Evolutionary conservation across 92 coral and sea anemone genomes (phyloP).

Genomic region (Muricea muricata): DNA sequence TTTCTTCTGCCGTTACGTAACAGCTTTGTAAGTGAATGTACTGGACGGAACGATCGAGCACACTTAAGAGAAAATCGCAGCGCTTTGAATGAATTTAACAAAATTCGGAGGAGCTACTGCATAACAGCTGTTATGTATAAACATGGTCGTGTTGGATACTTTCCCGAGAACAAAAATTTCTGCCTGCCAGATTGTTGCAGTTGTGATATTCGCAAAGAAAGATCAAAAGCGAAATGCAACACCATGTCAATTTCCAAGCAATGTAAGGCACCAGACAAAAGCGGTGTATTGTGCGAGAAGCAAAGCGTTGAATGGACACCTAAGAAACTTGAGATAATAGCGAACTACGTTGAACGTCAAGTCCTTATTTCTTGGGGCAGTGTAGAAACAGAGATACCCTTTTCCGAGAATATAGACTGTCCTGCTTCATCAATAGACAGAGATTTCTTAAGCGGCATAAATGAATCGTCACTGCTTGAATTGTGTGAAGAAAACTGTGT

Average conservation of each 20-base stretch:
- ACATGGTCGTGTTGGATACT: no score
- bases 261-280: no score
- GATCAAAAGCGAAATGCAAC: no score
- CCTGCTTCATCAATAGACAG: neutral
- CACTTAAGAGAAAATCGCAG: no score
- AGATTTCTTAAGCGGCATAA: neutral
- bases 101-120: no score
- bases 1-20: neutral
- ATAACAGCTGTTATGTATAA: no score
- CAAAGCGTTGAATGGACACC: neutral
- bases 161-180: no score
- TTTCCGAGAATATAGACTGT: neutral
- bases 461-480: neutral
- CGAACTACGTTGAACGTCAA: neutral
- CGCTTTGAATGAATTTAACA: no score
- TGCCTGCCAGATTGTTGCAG: no score
- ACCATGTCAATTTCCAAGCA: no score
- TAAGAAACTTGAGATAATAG: neutral
- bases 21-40: neutral
- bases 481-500: conserved; percentile 29
- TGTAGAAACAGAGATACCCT: neutral
- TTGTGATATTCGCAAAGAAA: no score
- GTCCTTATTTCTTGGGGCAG: neutral
- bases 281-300: neutral
- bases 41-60: neutral